These are phyloP conservation scores for Cordilura impudica DNA, from an alignment of 2,888 invertebrate genomes.

Conservation along the genomic window DNA sequence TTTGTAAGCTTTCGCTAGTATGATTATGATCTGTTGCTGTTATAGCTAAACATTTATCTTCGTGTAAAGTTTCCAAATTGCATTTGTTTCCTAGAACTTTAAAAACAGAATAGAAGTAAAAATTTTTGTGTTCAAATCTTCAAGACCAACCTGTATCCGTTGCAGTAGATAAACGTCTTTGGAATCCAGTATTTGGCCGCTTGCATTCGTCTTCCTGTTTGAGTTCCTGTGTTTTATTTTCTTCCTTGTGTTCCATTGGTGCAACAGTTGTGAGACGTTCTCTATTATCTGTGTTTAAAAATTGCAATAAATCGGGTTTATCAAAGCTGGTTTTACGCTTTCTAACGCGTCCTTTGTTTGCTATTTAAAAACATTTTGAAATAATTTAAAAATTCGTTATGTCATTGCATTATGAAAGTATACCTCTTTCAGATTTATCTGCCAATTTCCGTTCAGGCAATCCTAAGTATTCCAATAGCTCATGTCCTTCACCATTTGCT, in stretches of 20 bases:
- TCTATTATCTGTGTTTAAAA: slow-evolving; percentile 75
- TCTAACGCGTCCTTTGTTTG: not conserved
- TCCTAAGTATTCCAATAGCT: slow-evolving; percentile 85
- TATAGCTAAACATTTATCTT: slow-evolving; percentile 8
- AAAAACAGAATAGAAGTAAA: not conserved
- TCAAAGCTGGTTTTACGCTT: not conserved
- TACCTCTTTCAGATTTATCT: not conserved
- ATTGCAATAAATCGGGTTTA: not conserved
- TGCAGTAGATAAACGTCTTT: not conserved
- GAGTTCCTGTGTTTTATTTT: not conserved
- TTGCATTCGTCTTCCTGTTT: slow-evolving; percentile 40
- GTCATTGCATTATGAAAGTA: too few relatives aligned
- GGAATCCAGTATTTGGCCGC: not conserved
- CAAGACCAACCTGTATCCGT: not conserved
- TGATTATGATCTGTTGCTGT: slow-evolving; percentile 8
- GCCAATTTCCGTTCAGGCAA: not conserved
- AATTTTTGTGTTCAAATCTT: slow-evolving; percentile 69
- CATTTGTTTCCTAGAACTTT: not conserved
- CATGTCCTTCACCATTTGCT: slow-evolving; percentile 79
- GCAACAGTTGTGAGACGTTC: slow-evolving; percentile 87
- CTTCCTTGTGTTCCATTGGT: slow-evolving; percentile 77
- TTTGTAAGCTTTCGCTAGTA: slow-evolving; percentile 79
- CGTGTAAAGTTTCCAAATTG: not conserved
- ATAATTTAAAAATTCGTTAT: too few relatives aligned
- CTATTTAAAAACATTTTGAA: too few relatives aligned